Conservation (phyloP, 2,888 invertebrate genomes). For the Clostera curtula region DNA sequence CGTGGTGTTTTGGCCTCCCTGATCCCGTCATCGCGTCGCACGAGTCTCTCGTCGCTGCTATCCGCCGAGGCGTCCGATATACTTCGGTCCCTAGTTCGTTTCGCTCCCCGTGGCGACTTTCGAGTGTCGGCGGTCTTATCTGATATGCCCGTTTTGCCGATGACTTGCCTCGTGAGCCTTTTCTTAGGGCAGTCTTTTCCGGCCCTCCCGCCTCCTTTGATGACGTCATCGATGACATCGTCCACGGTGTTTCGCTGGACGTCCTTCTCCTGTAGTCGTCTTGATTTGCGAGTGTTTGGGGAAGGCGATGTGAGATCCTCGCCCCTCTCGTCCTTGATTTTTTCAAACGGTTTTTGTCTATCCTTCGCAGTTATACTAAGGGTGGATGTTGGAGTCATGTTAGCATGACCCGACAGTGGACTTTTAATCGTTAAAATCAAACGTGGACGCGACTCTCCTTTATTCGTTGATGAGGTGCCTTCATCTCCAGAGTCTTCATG, state of each 20-base stretch:
- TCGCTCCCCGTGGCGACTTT: slow-evolving; percentile 79
- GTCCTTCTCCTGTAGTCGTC: slow-evolving; percentile 86
- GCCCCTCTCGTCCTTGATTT: slow-evolving; percentile 60
- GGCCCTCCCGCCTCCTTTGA: slow-evolving; percentile 76
- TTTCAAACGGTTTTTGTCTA: slow-evolving; percentile 42
- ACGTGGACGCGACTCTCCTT: slow-evolving; percentile 78
- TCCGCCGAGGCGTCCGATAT: slow-evolving; percentile 79
- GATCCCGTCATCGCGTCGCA: slow-evolving; percentile 40
- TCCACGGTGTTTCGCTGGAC: slow-evolving; percentile 85
- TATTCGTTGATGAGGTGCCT: slow-evolving; percentile 54
- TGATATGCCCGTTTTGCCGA: slow-evolving; percentile 32
- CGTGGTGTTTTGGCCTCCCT: slow-evolving; percentile 46
- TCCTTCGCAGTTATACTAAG: slow-evolving; percentile 56
- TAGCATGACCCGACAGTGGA: slow-evolving; percentile 66
- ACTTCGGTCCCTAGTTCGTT: slow-evolving; percentile 78
- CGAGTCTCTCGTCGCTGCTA: slow-evolving; percentile 73
- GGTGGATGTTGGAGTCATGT: slow-evolving; percentile 53
- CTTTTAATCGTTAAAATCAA: slow-evolving; percentile 88
- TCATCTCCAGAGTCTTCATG: slow-evolving; percentile 92
- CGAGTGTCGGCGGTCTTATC: slow-evolving; percentile 58
- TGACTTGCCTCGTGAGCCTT: slow-evolving; percentile 73
- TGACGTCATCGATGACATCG: slow-evolving; percentile 92
- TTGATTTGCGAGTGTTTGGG: slow-evolving; percentile 85
- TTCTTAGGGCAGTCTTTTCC: slow-evolving; percentile 57
- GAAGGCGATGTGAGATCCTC: slow-evolving; percentile 79